Conservation (phyloP, 2,113 vertebrate species). For the Arvicanthis niloticus region DNA sequence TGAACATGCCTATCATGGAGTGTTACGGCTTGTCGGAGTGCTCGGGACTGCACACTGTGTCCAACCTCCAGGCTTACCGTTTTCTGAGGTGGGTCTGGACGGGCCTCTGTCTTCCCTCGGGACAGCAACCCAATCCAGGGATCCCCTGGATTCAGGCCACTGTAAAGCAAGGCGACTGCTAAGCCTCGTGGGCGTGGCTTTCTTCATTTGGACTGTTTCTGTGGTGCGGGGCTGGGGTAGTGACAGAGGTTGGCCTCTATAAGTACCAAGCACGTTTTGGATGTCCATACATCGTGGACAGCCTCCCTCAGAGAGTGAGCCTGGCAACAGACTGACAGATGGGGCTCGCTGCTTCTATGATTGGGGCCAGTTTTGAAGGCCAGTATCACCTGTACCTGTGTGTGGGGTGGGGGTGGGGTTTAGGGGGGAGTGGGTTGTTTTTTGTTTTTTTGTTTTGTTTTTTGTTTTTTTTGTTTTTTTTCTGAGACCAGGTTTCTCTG, state of each 20-base stretch:
- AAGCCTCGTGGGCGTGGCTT: not conserved
- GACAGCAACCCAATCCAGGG: too few species aligned
- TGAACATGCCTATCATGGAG: slow-evolving; percentile 86
- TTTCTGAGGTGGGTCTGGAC: slow-evolving; percentile 81
- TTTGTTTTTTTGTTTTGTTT: not conserved
- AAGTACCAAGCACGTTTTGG: not conserved
- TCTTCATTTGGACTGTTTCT: not conserved
- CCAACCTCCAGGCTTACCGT: slow-evolving; percentile 62
- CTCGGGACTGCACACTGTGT: slow-evolving; percentile 85
- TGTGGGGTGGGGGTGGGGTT: too few species aligned
- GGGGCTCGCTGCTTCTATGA: too few species aligned
- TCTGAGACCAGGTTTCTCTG: not conserved
- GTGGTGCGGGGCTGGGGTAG: not conserved
- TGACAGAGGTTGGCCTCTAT: not conserved
- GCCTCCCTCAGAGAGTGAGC: not conserved
- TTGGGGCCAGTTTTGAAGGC: not conserved
- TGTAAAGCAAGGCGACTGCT: not conserved
- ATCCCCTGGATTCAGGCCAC: not conserved
- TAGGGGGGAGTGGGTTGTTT: not conserved
- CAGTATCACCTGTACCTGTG: not conserved
- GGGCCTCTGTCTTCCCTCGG: not conserved
- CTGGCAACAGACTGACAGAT: not conserved
- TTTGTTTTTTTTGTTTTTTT: too few species aligned
- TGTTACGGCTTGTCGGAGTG: slow-evolving; percentile 89
- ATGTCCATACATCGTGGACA: not conserved